Percentiles rank a stretch among this genome's conserved stretches.
These are phyloP conservation scores for Miichthys miiuy DNA, from an alignment of 2,797 vertebrate genomes.

Conservation along the genomic window DNA sequence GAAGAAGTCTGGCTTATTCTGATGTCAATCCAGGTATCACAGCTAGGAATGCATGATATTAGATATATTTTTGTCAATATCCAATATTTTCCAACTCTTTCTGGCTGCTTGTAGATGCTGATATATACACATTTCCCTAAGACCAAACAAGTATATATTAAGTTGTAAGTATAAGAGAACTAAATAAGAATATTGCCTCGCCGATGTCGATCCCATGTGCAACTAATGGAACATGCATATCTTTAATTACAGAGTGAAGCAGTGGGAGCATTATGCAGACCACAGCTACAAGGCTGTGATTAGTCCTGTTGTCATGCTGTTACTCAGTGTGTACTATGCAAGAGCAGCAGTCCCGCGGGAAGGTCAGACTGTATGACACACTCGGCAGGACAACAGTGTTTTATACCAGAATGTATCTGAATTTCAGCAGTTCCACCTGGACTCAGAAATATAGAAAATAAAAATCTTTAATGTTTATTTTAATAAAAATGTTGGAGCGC, in stretches of 20 bases:
- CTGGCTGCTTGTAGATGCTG: too few species aligned
- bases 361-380: conserved; percentile 78
- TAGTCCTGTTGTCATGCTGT: conserved; percentile 75
- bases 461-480: not conserved
- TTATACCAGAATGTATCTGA: conserved; percentile 61
- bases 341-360: conserved; percentile 74
- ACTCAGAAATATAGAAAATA: conserved; percentile 5
- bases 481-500: not conserved
- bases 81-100: too few species aligned
- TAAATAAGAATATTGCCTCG: conserved; percentile 12
- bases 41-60: not conserved
- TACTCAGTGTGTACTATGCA: conserved; percentile 79
- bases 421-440: conserved; percentile 49
- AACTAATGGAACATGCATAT: conserved; percentile 44
- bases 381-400: conserved; percentile 54
- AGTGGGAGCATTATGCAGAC: conserved; percentile 58
- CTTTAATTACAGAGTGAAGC: conserved; percentile 56
- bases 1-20: not conserved
- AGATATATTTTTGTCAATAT: too few species aligned
- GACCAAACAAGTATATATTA: not conserved
- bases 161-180: not conserved
- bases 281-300: conserved; percentile 73
- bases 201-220: conserved; percentile 4
- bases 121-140: not conserved
- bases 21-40: not conserved